These are phyloP conservation scores for Chiroxiphia lanceolata DNA, from an alignment of 2,797 vertebrate species.

Conservation along the genomic window DNA sequence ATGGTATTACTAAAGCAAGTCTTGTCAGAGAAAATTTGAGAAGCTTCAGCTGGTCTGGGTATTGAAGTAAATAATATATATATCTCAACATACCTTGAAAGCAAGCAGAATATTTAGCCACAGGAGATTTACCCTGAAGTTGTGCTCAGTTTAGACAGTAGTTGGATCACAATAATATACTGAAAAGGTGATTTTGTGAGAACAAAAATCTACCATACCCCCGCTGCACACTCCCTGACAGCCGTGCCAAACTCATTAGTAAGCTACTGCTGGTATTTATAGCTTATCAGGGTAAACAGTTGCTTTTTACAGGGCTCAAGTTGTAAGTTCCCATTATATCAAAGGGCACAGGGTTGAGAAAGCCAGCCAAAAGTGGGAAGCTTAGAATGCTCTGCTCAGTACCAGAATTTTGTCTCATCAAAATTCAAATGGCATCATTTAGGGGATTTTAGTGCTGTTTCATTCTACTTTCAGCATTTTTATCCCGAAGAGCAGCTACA, in stretches of 20 bases:
- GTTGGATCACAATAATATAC: neutral
- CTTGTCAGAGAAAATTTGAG: neutral
- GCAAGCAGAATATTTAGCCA: neutral
- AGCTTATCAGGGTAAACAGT: neutral
- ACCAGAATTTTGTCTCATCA: neutral
- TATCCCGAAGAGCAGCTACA: neutral
- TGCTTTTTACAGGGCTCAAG: neutral
- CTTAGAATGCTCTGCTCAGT: neutral
- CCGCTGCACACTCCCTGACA: neutral
- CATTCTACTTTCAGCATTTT: neutral
- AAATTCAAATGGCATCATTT: neutral
- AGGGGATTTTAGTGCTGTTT: conserved; percentile 4
- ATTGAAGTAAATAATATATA: neutral
- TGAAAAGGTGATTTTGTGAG: neutral
- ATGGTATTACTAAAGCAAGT: neutral
- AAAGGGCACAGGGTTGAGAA: neutral
- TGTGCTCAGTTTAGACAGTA: neutral
- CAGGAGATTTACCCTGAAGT: neutral
- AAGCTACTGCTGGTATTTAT: neutral
- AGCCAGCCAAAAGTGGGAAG: neutral
- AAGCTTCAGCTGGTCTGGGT: neutral
- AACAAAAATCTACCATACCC: neutral
- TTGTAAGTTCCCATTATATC: neutral
- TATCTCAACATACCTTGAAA: neutral
- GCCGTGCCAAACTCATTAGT: neutral